Evolutionary conservation across 2,888 invertebrate species (phyloP).

Genomic region (Patella caerulea): DNA sequence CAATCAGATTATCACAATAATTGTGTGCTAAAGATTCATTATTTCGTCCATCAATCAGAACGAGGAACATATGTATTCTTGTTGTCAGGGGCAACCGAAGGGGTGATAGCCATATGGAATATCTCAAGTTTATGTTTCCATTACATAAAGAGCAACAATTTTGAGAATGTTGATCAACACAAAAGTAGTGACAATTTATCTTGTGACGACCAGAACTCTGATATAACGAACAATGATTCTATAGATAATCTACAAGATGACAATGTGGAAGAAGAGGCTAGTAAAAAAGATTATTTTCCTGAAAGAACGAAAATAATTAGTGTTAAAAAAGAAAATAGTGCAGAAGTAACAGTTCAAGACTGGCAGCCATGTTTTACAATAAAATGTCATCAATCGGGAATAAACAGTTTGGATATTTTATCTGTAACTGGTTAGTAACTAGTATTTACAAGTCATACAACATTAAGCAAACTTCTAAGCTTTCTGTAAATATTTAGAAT

Average conservation of each 20-base stretch:
- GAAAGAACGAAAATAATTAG: neutral
- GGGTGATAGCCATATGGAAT: slow-evolving; percentile 80
- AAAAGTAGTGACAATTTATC: neutral
- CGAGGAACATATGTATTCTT: slow-evolving; percentile 59
- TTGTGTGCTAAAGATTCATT: slow-evolving; percentile 80
- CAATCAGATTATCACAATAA: slow-evolving; percentile 75
- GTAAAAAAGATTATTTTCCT: neutral
- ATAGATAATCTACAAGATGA: neutral
- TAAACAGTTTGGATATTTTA: slow-evolving; percentile 78
- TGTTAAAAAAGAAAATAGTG: neutral
- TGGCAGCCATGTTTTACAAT: slow-evolving; percentile 25
- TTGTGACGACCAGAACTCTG: neutral
- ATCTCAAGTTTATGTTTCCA: slow-evolving; percentile 62
- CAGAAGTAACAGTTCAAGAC: slow-evolving; percentile 6
- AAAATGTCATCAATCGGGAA: slow-evolving; percentile 81
- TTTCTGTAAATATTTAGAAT: too few relatives aligned
- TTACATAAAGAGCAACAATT: slow-evolving; percentile 15
- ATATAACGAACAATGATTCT: neutral
- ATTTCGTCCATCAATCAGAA: slow-evolving; percentile 58
- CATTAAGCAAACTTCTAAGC: too few relatives aligned
- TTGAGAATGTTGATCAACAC: neutral
- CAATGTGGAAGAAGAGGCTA: neutral
- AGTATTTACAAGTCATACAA: neutral
- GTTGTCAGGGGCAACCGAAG: slow-evolving; percentile 81
- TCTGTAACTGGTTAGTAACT: slow-evolving; percentile 64